Base-by-base conservation (phyloP, 2,797 vertebrate species). In the Halcyon chelicuti region DNA sequence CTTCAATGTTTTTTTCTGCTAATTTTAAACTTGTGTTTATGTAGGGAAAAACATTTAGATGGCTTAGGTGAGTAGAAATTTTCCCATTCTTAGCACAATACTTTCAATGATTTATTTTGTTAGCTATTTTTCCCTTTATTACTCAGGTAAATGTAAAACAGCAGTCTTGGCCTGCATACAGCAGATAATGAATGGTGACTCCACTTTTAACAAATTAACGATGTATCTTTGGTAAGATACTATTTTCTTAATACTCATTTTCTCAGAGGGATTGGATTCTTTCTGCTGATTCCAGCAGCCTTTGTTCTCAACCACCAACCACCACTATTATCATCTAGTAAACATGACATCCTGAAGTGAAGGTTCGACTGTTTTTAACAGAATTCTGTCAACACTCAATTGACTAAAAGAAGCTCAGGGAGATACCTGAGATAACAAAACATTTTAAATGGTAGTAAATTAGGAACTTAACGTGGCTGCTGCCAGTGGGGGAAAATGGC, bases 211-310 rank as follows among this genome's bases (percentile, higher is more conserved):
- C 54, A 83, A 90, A 88, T 85, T 76, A 93, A 65, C 31, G 62
- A 57, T 52, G 25, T 46, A 61, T 70, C 51, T 87, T 84, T 76
- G 33, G 61, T 88, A 88, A 86, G 46, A 91, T 44, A 95, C 5
- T 21, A 21, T 80, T 94, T 92, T 92, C 68, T 93, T 76, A 88
- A 84, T 90, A 90, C 75, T 72, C 29, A 58, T 91, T 88, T 94
- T 84, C 87, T 94, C 75, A 62, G 60, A 72, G 25, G 70, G 19
- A 51, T 17, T 88, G 39, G 21, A 51, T 86, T 84, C 8, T 63
- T 91, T 90, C 83, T 90, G 39, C 35, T 72, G 66, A 84, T 76
- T 94, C 78, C 90, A 86, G 54, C 54, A 78, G 46, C 39, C 58
- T 96, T 88, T 75, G 37, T 35, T 86, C 76, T 78, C 73, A 93